Conservation (phyloP, 2,113 vertebrate species). For the Lanius collurio region DNA sequence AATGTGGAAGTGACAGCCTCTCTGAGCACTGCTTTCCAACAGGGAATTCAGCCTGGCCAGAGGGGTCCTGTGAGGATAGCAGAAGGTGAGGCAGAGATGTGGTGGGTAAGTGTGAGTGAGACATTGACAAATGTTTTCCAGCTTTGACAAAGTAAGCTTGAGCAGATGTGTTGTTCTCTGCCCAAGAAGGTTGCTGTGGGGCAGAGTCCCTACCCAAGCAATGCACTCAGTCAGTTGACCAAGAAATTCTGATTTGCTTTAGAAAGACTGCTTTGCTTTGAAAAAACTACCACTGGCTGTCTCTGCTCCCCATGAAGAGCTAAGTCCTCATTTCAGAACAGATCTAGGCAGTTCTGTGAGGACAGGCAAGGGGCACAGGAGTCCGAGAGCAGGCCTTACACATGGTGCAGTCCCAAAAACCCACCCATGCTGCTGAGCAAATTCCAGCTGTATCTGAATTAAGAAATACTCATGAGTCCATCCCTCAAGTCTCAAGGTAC, state of each 20-base stretch:
- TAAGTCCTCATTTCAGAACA: not conserved
- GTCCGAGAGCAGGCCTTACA: not conserved
- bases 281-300: not conserved
- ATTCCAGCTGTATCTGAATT: not conserved
- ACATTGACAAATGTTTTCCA: not conserved
- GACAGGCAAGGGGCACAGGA: rapidly evolving
- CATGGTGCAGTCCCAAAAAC: not conserved
- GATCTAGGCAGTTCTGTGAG: not conserved
- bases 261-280: not conserved
- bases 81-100: not conserved
- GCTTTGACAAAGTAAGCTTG: not conserved
- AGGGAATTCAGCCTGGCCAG: not conserved
- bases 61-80: not conserved
- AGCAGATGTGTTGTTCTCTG: not conserved
- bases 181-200: not conserved
- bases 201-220: not conserved
- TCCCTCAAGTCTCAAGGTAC: not conserved
- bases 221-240: rapidly evolving
- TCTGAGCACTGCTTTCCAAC: not conserved
- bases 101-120: not conserved
- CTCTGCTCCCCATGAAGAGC: not conserved
- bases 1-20: not conserved
- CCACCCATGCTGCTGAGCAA: not conserved
- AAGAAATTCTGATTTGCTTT: not conserved
- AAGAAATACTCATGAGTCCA: not conserved